These are phyloP conservation scores for Heliconius hewitsoni DNA, from an alignment of 1,140 invertebrate species.

Conservation along the genomic window DNA sequence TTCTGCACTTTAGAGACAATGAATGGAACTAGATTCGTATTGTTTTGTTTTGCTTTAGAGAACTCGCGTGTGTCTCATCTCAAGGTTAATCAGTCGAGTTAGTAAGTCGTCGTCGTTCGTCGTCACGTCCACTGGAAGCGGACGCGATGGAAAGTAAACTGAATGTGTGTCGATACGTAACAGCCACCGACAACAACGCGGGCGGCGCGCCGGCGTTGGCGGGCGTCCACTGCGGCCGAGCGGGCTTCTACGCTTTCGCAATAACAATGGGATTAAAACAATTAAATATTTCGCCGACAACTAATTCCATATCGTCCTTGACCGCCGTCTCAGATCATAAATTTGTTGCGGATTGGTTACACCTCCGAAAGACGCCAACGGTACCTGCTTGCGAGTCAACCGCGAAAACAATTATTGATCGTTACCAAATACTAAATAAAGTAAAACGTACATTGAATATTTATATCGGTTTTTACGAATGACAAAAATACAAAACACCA, in stretches of 20 bases:
- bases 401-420: neutral
- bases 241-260: constrained; percentile 18
- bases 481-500: neutral
- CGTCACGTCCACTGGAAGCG: neutral
- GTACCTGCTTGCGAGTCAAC: neutral
- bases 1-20: constrained; percentile 8
- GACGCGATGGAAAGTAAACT: constrained; percentile 42
- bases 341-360: constrained; percentile 16
- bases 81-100: constrained; percentile 31
- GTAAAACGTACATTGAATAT: neutral
- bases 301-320: constrained; percentile 36
- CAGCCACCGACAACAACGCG: neutral
- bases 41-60: constrained; percentile 24
- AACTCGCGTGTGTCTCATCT: constrained; percentile 6
- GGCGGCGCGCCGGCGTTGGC: too few relatives aligned
- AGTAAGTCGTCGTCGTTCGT: neutral
- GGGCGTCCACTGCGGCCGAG: neutral
- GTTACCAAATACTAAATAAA: neutral
- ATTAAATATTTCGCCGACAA: constrained; percentile 28
- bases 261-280: neutral
- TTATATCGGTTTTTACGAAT: neutral
- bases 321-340: constrained; percentile 19
- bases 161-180: constrained; percentile 45
- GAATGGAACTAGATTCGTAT: constrained; percentile 4
- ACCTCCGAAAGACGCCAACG: neutral